Evolutionary conservation across 2,113 vertebrate species (phyloP).

Genomic region (Bubo blakistoni): DNA sequence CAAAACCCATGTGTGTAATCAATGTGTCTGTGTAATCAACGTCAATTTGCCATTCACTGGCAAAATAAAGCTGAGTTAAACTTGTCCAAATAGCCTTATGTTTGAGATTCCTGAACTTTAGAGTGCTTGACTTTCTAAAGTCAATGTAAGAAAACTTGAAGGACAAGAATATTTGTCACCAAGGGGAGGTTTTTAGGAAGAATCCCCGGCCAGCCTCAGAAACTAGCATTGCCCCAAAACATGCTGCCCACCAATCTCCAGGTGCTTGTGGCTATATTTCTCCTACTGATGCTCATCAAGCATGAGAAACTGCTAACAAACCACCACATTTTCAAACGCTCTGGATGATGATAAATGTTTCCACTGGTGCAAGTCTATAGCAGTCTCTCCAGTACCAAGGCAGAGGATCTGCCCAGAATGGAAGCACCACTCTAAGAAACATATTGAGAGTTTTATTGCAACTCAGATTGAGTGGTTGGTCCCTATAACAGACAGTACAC

Average conservation of each 20-base stretch:
- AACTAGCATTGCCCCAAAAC: background rate
- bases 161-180: background rate
- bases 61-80: background rate
- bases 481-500: background rate
- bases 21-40: background rate
- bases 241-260: background rate
- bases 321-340: background rate
- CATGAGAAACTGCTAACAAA: background rate
- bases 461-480: background rate
- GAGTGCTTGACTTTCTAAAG: background rate
- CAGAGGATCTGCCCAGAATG: background rate
- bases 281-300: background rate
- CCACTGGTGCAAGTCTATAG: background rate
- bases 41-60: background rate
- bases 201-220: background rate
- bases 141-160: background rate
- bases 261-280: background rate
- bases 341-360: background rate
- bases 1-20: background rate
- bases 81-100: background rate
- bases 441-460: background rate
- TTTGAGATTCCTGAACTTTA: background rate
- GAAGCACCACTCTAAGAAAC: background rate
- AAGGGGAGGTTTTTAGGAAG: background rate
- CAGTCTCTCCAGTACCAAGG: background rate